phyloP scores from a whole-genome alignment of 1,140 invertebrate species.

The Popillia japonica region DNA sequence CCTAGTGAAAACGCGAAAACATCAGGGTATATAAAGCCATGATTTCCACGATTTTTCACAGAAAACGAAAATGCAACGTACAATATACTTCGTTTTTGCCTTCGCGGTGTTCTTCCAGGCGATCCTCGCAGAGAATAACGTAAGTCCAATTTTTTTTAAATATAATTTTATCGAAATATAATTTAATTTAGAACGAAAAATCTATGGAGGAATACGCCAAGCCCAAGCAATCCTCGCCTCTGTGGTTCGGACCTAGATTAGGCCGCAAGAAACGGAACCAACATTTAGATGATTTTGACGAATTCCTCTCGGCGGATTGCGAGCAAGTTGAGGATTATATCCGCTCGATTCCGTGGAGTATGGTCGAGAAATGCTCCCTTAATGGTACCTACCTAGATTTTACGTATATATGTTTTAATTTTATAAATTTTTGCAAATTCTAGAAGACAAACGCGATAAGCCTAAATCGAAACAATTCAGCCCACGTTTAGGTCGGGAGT shows the following conservation, averaged over 20 bases:
- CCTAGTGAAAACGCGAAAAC: constrained; percentile 4
- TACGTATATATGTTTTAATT: too few relatives aligned
- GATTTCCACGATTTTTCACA: background rate
- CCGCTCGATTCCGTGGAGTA: background rate
- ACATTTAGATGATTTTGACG: background rate
- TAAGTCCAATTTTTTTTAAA: too few relatives aligned
- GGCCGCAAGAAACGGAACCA: background rate
- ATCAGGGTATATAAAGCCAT: background rate
- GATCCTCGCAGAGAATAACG: background rate
- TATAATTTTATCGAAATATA: background rate
- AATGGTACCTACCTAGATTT: too few relatives aligned
- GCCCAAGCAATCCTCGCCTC: background rate
- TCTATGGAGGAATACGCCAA: background rate
- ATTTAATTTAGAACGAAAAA: constrained; percentile 3
- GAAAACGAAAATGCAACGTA: background rate
- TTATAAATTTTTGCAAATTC: too few relatives aligned
- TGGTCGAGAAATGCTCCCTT: constrained; percentile 7
- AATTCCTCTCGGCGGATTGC: background rate
- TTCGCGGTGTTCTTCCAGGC: background rate
- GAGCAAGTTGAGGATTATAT: constrained; percentile 22
- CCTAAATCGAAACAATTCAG: constrained; percentile 31
- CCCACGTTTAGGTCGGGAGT: constrained; percentile 1
- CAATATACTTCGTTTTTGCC: background rate
- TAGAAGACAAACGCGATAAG: constrained; percentile 23
- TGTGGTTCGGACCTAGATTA: constrained; percentile 26